Conservation (phyloP, 1,140 invertebrate genomes). For the Sipha flava region DNA sequence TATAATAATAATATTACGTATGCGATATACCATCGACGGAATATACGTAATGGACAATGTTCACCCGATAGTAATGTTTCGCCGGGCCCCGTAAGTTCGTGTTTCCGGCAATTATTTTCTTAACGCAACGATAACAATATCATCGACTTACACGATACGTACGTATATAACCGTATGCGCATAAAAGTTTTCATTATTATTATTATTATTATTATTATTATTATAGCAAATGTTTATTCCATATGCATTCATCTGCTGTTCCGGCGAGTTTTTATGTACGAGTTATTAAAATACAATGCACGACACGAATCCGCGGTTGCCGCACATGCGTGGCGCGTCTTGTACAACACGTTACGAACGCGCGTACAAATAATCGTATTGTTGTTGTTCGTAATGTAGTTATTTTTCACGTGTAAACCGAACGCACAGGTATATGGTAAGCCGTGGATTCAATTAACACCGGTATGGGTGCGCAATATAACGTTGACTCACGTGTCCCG, state of each 20-base stretch:
- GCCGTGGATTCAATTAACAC: neutral
- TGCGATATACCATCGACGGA: no score
- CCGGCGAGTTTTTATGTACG: neutral
- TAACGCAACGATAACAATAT: no score
- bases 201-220: no score
- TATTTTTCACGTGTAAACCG: neutral
- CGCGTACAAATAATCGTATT: neutral
- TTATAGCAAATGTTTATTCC: neutral
- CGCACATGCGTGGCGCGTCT: neutral
- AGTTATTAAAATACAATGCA: conserved; percentile 15
- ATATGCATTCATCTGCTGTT: neutral
- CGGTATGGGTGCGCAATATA: neutral
- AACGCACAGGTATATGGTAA: neutral
- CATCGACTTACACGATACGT: no score
- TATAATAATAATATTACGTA: no score
- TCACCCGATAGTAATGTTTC: no score
- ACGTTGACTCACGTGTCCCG: no score
- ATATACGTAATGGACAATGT: no score
- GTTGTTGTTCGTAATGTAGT: neutral
- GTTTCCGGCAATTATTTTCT: no score
- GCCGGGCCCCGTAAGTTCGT: no score
- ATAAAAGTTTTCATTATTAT: no score
- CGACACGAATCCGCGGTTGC: neutral
- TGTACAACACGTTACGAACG: neutral
- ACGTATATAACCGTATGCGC: no score